Base-by-base conservation (phyloP, 2,888 invertebrate species). In the Thumatha senex region DNA sequence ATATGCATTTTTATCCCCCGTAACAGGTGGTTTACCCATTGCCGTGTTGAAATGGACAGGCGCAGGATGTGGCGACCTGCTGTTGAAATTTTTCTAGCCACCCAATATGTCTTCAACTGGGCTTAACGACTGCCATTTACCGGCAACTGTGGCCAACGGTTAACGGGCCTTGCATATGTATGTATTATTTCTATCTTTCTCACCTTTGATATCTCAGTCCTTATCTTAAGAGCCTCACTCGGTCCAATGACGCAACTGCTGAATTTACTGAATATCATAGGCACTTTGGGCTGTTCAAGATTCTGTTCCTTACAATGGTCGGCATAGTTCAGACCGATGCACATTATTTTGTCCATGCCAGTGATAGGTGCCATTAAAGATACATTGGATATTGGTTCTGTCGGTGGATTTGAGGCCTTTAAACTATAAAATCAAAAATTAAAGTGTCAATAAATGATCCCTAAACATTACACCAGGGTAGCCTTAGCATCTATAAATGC, bases 191-290 rank as follows among this genome's bases (percentile, higher is more conserved):
- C n/a, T n/a, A n/a, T n/a, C n/a, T 15, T 29, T 39, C 65, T 63
- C 58, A 88, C 89, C 73, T 73, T 56, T 7, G 87, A 84, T 8
- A 82, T 67, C 18, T 81, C 70, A 46, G 83, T 84, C 64, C 89
- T 80, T 12, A 92, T 42, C 42, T 60, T 90, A 15, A 97, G 92
- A 55, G 94, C 82, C 54, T 95, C 96, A 56, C 92, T 89, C 0
- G 96, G 96, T 0, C 97, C 97, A 15, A 95, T 92, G 24, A 98
- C 93, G 31, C 94, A 92, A 60, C 96, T 96, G 0, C 96, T 90
- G 74, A 97, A 98, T 87, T 98, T 98, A 82, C 94, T 96, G 84
- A 98, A 98, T 65, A 98, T 94, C 78, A 97, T 95, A 0, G 98
- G 98, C 57, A 96, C 95, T 13, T 92, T 89, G 0, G 96, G 96